Evolutionary conservation across 2,888 invertebrate species (phyloP).

Genomic region (Didymodactylos carnosus): DNA sequence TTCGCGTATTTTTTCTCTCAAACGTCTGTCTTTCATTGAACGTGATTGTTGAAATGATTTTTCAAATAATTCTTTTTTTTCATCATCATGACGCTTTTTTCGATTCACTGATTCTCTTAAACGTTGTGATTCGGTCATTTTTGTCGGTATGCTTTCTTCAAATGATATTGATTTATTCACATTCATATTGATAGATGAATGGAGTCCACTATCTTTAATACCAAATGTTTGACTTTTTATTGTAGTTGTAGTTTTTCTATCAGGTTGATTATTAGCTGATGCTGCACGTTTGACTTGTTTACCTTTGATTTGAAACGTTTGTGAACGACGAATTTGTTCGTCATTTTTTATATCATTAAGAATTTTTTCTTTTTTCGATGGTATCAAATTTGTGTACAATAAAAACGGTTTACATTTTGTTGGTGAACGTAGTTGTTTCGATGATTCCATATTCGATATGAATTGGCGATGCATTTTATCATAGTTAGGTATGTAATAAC

Average conservation of each 20-base stretch:
- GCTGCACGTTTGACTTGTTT: not conserved
- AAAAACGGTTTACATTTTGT: conserved; percentile 8
- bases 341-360: not conserved
- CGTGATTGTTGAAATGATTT: not conserved
- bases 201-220: too few species aligned
- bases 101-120: not conserved
- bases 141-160: not conserved
- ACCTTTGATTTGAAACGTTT: not conserved
- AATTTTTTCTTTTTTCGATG: not conserved
- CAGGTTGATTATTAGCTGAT: not conserved
- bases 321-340: not conserved
- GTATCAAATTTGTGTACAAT: not conserved
- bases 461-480: conserved; percentile 3
- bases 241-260: too few species aligned
- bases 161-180: too few species aligned
- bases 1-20: not conserved
- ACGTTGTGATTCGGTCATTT: not conserved
- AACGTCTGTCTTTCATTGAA: not conserved
- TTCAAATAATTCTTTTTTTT: not conserved
- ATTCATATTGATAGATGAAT: too few species aligned
- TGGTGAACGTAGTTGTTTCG: not conserved
- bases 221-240: too few species aligned
- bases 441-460: not conserved
- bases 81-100: not conserved
- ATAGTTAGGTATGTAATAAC: conserved; percentile 9